Evolutionary conservation across 2,888 invertebrate genomes (phyloP).

Genomic region (Gortyna flavago): DNA sequence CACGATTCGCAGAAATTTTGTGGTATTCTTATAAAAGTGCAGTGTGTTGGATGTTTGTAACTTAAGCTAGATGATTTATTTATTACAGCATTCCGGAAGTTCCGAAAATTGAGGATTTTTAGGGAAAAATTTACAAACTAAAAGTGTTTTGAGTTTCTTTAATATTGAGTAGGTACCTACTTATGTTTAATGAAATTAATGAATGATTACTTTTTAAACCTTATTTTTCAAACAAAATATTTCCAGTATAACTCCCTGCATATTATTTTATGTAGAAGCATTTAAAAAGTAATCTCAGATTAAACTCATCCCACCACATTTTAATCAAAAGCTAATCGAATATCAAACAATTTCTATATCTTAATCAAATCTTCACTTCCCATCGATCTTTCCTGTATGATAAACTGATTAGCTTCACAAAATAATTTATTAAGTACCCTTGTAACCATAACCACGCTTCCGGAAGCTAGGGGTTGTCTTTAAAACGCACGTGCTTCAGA

Average conservation of each 20-base stretch:
- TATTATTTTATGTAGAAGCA: neutral
- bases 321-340: neutral
- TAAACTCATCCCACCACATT: neutral
- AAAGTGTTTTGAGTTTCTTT: neutral
- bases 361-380: slow-evolving; percentile 35
- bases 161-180: too few species aligned
- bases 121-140: neutral
- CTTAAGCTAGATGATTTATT: neutral
- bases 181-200: neutral
- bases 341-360: slow-evolving; percentile 31
- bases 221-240: neutral
- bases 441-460: slow-evolving; percentile 53
- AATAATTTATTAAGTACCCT: slow-evolving; percentile 56
- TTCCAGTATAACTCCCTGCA: too few species aligned
- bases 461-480: slow-evolving; percentile 68
- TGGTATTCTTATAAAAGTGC: neutral
- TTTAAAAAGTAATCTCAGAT: neutral
- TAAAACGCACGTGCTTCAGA: slow-evolving; percentile 59
- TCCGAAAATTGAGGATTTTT: neutral
- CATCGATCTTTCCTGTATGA: slow-evolving; percentile 38
- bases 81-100: neutral
- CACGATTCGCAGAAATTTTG: slow-evolving; percentile 8
- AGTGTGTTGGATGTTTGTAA: neutral
- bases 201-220: neutral
- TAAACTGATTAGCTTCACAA: slow-evolving; percentile 39